A percentile compares a stretch with the other conserved stretches of the same genome.
Conservation (phyloP, 1,140 invertebrate genomes). For the Yoshiicerus persimilis region DNA sequence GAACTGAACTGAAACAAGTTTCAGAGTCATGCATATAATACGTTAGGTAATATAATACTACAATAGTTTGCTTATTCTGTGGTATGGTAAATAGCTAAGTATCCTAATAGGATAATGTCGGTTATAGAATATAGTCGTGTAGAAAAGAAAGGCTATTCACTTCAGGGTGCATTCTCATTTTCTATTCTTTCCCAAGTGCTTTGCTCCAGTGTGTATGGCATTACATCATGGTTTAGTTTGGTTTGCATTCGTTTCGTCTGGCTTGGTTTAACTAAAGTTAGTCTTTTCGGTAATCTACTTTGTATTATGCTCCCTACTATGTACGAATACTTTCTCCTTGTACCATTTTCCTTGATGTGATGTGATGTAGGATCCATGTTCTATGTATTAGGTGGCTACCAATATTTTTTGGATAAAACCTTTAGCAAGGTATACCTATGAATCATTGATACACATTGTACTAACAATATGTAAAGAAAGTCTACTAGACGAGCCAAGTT, state of each 20-base stretch:
- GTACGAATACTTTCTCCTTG: not conserved
- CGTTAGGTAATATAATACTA: not conserved
- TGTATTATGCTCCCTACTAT: not conserved
- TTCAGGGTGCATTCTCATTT: conserved; percentile 16
- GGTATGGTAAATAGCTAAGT: not conserved
- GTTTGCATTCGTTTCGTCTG: not conserved
- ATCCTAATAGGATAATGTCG: not conserved
- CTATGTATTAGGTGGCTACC: not conserved
- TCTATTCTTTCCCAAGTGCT: not conserved
- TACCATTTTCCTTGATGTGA: not conserved
- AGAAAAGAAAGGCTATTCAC: not conserved
- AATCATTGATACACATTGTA: not conserved
- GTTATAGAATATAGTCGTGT: not conserved
- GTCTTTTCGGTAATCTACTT: not conserved
- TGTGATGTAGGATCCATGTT: not conserved
- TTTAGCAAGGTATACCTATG: not conserved
- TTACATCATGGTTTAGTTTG: not conserved
- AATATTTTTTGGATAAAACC: not conserved
- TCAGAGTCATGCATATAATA: not conserved
- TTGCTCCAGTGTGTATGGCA: not conserved
- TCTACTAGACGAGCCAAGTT: not conserved
- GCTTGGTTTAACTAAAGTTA: not conserved
- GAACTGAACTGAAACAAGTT: not conserved
- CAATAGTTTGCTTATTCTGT: not conserved
- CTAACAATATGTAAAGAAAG: not conserved